These are phyloP conservation scores for Parazoanthus swiftii DNA, from an alignment of 92 coral and sea anemone species.

Conservation along the genomic window DNA sequence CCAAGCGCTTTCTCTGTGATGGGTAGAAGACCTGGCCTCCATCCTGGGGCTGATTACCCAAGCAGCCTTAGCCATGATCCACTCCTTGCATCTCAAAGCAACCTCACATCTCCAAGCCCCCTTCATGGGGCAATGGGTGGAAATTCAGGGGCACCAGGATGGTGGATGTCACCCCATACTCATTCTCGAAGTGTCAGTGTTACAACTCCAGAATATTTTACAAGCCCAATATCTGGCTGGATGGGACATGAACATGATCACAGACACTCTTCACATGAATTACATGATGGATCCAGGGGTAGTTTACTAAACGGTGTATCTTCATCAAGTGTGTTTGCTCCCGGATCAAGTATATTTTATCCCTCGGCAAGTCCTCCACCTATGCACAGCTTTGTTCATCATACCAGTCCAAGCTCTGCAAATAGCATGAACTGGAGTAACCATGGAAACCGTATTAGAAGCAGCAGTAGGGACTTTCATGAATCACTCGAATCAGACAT, in stretches of 20 bases:
- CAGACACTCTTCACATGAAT: conserved; percentile 60
- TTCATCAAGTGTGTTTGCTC: conserved; percentile 66
- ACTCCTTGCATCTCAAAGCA: conserved; percentile 73
- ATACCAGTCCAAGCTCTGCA: conserved; percentile 60
- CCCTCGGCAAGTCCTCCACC: conserved; percentile 82
- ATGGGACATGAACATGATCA: conserved; percentile 95
- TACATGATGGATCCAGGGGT: conserved; percentile 73
- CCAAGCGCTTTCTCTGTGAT: conserved; percentile 95
- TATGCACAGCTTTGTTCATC: conserved; percentile 75
- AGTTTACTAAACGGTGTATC: conserved; percentile 66
- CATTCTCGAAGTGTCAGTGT: conserved; percentile 72
- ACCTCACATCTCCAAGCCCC: conserved; percentile 77
- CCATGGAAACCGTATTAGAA: conserved; percentile 65
- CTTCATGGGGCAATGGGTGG: conserved; percentile 81
- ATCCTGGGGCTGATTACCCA: conserved; percentile 65
- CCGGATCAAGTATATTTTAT: conserved; percentile 87
- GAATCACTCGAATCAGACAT: conserved; percentile 75
- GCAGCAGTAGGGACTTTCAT: conserved; percentile 66
- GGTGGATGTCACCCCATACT: conserved; percentile 96
- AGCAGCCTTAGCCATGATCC: conserved; percentile 76
- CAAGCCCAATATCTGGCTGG: conserved; percentile 84
- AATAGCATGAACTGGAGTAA: conserved; percentile 66
- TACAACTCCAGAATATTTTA: conserved; percentile 75
- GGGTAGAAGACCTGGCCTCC: conserved; percentile 89
- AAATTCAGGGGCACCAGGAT: conserved; percentile 77